Base-by-base conservation (phyloP, 2,113 vertebrate genomes). In the Axis porcinus region DNA sequence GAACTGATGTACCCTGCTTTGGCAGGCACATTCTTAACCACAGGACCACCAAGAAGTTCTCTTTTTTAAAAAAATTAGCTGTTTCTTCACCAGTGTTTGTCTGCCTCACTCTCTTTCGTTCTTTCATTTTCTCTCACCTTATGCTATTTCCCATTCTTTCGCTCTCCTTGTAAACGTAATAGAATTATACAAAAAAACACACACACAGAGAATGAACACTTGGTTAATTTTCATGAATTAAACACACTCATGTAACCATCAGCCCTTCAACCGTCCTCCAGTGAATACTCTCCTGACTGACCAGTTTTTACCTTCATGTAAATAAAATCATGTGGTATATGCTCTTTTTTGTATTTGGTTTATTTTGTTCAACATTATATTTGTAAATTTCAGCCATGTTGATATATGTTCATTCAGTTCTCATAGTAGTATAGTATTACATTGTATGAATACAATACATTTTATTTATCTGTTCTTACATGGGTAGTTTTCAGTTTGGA, bases 231-330 rank as follows among this genome's bases (percentile, higher is more conserved):
- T 95, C 33, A 83, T 21, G 89, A 79, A 74, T 58, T 83, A 89
- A 93, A 64, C 6, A 40, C 36, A 57, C 33, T 89, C 16, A 27
- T 79, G 7, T 89, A 92, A 54, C 47, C 23, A 43, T 89, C 15
- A 57, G 4, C 8, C 33, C 36, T 9, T 67, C 43, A 47, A 17
- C 15, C 7, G 12, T 7, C 40, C 27, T 36, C 30, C 43, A 60
- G 13, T 15, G 19, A 23, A 2, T 16, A 28, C 36, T 84, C 5
- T 92, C 23, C 47, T 96, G 27, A 57, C 47, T 64, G 52, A 67
- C 10, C 86, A 16, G n/a, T 78, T 97, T 92, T 95, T 19, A 98
- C 81, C 36, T 93, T 91, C 13, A 43, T 89, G 28, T 74, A 90
- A 92, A 67, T 91, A 17, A 76, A 92, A 47, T 76, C 23, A 36